These are phyloP conservation scores for Salvelinus alpinus DNA, from an alignment of 2,113 vertebrate genomes.

Conservation along the genomic window DNA sequence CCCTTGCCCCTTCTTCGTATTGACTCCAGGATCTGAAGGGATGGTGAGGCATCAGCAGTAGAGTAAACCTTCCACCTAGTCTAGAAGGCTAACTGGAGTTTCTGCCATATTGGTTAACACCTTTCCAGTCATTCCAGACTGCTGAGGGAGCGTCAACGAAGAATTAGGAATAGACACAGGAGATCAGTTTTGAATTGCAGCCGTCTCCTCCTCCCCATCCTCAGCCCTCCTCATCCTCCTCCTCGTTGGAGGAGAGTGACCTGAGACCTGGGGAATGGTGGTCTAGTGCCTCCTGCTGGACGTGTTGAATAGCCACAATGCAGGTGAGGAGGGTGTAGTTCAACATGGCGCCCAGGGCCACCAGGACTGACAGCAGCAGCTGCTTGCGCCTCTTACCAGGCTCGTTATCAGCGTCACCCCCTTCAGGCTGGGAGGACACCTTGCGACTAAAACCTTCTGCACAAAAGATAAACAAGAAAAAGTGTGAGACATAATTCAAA, in stretches of 20 bases:
- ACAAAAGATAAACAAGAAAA: not conserved
- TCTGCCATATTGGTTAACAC: not conserved
- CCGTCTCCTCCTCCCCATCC: not conserved
- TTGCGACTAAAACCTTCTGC: conserved; percentile 58
- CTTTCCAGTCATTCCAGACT: not conserved
- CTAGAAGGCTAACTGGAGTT: not conserved
- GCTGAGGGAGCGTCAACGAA: not conserved
- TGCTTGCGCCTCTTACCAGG: conserved; percentile 86
- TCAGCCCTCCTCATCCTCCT: conserved; percentile 54
- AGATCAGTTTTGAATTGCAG: not conserved
- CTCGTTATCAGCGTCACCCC: conserved; percentile 76
- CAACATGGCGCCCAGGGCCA: conserved; percentile 87
- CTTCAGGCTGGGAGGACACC: conserved; percentile 36
- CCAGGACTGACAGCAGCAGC: conserved; percentile 85
- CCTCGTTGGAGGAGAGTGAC: conserved; percentile 24
- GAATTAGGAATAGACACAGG: not conserved
- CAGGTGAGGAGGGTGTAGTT: conserved; percentile 88
- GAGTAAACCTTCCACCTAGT: not conserved
- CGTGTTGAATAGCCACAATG: conserved; percentile 85
- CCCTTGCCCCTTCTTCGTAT: too few relatives aligned
- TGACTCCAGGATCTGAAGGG: conserved; percentile 1
- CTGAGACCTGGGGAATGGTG: conserved; percentile 34
- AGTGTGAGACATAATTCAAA: not conserved
- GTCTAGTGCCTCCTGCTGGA: conserved; percentile 55
- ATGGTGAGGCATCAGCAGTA: not conserved